Base-by-base conservation (phyloP, 2,888 invertebrate species). In the Pachymerium ferrugineum region DNA sequence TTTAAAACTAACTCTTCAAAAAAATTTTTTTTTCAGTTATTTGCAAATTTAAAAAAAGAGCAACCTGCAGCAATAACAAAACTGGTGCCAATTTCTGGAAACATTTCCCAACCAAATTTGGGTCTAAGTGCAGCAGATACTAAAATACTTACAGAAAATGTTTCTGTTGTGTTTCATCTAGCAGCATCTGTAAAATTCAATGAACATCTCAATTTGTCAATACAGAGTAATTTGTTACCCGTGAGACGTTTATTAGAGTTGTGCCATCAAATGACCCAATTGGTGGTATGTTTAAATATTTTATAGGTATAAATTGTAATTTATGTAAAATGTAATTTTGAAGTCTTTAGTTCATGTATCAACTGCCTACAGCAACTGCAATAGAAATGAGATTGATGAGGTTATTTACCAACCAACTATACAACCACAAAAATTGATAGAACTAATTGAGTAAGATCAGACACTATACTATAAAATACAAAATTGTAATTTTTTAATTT, bases 161-260 rank as follows among this genome's bases (percentile, higher is more conserved):
- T 93, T 3, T 87, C 91, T 33, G 87, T 97, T 70, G 89, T 97
- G 0, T 95, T 93, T 81, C 97, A 97, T 81, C 90, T 91, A 81
- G 97, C 96, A 0, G 97, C 97, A 16, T 95, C 93, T 1, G 87
- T 97, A 31, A 89, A 89, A 78, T 86, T 97, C 78, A 96, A 97
- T 82, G 94, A 96, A 14, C 91, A 89, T 69, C 85, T 97, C 35
- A 33, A 16, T 10, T 90, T 93, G 78, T 93, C 97, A 0, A 86
- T 97, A 33, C 89, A 91, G 78, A 92, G 95, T 90, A 97, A 97
- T 84, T 90, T 94, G 3, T 86, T 88, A 67, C 97, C 94, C 67
- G 95, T 96, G 0, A 86, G 89, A 77, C 87, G 90, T 77, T 87
- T 95, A 33, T 83, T 97, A 31, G 87, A 90, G 25, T 82, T 97